Base-by-base conservation (phyloP, 2,888 invertebrate genomes). In the Agrotis segetum region DNA sequence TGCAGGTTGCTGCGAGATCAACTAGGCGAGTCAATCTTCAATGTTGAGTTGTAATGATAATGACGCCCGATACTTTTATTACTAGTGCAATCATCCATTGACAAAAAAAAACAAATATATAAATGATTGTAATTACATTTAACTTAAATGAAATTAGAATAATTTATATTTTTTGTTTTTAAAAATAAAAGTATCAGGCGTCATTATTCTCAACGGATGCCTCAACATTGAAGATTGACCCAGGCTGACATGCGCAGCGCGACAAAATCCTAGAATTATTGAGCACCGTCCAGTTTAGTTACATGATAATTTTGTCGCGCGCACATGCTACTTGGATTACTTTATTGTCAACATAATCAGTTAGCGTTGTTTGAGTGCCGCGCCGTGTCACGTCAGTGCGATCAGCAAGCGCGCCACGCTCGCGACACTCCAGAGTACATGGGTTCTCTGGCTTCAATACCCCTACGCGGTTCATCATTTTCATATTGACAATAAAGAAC, bases 401-500 rank as follows among this genome's bases (percentile, higher is more conserved):
- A 88, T 93, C 94, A 86, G 89, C 92, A 79, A 70, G 85, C 65
- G 80, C 71, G 56, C 77, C 81, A 83, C 67, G 71, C 55, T 85
- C 61, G 77, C 56, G 78, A 85, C 88, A 77, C 92, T 77, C 95
- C 95, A 93, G 93, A 92, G 93, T 94, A 96, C 96, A 96, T 88
- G 66, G 85, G 71, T 60, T 89, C 92, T 91, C 93, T 93, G 93
- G 94, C 89, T 96, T 96, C 96, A 91, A 96, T 95, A 96, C 96
- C 95, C 96, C 96, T 96, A 96, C 96, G 95, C 96, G 79, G 76
- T 92, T 96, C 95, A 94, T 95, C 95, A 95, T 81, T 75, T 90
- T 90, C 86, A 79, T 70, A 73, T 64, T 55, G 29, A 60, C 53
- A 1, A 5, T 2, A 11, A 29, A 46, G 4, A 58, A 9, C 21